These are phyloP conservation scores for Tenthredo notha DNA, from an alignment of 2,888 invertebrate genomes.

Conservation along the genomic window DNA sequence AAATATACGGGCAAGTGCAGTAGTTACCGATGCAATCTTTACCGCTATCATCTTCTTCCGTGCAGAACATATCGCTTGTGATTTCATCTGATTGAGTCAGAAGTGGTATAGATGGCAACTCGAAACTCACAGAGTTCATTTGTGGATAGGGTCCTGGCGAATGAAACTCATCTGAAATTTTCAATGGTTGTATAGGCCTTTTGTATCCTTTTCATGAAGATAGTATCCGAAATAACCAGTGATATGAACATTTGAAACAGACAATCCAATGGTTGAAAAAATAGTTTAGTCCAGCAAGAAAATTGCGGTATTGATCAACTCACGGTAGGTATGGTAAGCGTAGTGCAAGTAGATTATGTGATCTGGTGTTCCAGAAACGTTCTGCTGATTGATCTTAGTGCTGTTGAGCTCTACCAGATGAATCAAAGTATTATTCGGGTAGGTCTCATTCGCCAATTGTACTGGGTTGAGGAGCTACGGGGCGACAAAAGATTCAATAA, in stretches of 20 bases:
- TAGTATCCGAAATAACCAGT: not conserved
- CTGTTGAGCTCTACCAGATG: slow-evolving; percentile 64
- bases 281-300: too few species aligned
- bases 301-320: slow-evolving; percentile 21
- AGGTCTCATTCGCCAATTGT: slow-evolving; percentile 59
- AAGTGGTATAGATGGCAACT: slow-evolving; percentile 74
- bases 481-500: not conserved
- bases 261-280: not conserved
- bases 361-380: slow-evolving; percentile 62
- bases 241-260: not conserved
- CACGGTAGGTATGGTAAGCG: slow-evolving; percentile 63
- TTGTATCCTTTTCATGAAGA: not conserved
- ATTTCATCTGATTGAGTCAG: slow-evolving; percentile 74
- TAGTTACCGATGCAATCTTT: slow-evolving; percentile 71
- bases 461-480: slow-evolving; percentile 67
- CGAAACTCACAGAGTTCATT: slow-evolving; percentile 76
- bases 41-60: slow-evolving; percentile 60
- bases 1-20: slow-evolving; percentile 76
- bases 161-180: slow-evolving; percentile 59
- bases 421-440: slow-evolving; percentile 63
- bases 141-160: slow-evolving; percentile 72
- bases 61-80: slow-evolving; percentile 67
- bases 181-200: slow-evolving; percentile 44
- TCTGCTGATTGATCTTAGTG: slow-evolving; percentile 54
- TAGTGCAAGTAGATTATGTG: slow-evolving; percentile 66